Evolutionary conservation across 2,888 invertebrate species (phyloP).

Genomic region (Drosophila kambysellisi): DNA sequence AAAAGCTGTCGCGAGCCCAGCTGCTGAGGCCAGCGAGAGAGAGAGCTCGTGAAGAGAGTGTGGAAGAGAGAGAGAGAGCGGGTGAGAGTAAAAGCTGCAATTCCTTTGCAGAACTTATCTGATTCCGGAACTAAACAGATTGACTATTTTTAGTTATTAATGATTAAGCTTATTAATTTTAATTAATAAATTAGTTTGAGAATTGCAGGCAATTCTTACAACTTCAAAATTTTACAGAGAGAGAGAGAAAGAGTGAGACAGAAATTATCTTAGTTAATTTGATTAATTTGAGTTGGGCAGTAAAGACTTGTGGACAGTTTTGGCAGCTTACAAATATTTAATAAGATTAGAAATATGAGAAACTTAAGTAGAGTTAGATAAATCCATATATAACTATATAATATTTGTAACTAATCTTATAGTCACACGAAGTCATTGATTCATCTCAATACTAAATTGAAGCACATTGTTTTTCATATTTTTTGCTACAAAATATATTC

Average conservation of each 20-base stretch:
- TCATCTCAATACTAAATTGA: not conserved
- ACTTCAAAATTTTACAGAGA: no score
- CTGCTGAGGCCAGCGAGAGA: constrained; percentile 17
- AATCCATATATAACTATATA: no score
- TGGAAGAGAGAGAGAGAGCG: not conserved
- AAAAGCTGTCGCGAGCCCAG: constrained; percentile 18
- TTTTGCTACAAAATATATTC: no score
- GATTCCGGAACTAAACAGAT: constrained; percentile 48
- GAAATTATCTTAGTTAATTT: no score
- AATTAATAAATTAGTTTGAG: not conserved
- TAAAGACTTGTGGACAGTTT: no score
- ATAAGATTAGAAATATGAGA: not conserved
- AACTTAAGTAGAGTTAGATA: not conserved
- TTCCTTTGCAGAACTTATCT: constrained; percentile 43
- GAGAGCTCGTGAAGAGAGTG: not conserved
- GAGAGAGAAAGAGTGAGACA: no score
- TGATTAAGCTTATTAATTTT: not conserved
- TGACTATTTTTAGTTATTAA: not conserved
- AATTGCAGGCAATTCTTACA: not conserved
- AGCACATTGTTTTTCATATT: not conserved
- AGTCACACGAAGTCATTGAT: not conserved
- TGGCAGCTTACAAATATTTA: not conserved
- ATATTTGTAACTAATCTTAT: not conserved
- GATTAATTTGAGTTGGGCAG: no score
- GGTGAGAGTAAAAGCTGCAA: constrained; percentile 8